Base-by-base conservation (phyloP, 2,888 invertebrate species). In the Malacosoma neustria region DNA sequence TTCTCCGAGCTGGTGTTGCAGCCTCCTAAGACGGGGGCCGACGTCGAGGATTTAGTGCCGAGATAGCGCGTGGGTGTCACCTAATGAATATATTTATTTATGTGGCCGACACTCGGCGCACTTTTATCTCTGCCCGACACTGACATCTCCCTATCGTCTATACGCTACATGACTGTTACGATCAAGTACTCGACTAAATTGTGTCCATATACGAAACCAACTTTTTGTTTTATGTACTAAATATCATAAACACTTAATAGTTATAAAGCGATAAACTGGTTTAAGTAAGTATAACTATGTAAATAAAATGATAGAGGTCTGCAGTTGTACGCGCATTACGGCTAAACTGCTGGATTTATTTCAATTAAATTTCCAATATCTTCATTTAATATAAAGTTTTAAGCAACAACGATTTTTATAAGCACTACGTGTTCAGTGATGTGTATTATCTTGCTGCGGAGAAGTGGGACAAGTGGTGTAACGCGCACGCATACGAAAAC, bases 31-130 rank as follows among this genome's bases (percentile, higher is more conserved):
- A 75, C 77, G 75, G 62, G 73, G 71, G 70, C 73, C 76, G 73
- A 73, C 64, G 63, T 51, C 63, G 65, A 74, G 80, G 80, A 84
- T 85, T 85, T 85, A 85, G 72, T 77, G 71, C 63, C 67, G 61
- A 68, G 81, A 84, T 81, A 80, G 48, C 58, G 73, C 72, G 84
- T 84, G 80, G 85, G 84, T 81, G 85, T 84, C 73, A 68, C 73
- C 77, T 84, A 85, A 84, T 85, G 84, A 85, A 84, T 82, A 81
- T 80, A 82, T 79, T 81, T 84, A 82, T 82, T 84, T 82, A 72
- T 71, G 70, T 70, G 69, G 22, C 58, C 54, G 61, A 56, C 58
- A 54, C 56, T 59, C 41, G 51, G 47, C 50, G 66, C 62, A 62
- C 77, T 74, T 79, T 80, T 75, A 74, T 76, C 80, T 72, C 61